phyloP scores from a whole-genome alignment of 1,140 invertebrate species.

The Andricus grossulariae region DNA sequence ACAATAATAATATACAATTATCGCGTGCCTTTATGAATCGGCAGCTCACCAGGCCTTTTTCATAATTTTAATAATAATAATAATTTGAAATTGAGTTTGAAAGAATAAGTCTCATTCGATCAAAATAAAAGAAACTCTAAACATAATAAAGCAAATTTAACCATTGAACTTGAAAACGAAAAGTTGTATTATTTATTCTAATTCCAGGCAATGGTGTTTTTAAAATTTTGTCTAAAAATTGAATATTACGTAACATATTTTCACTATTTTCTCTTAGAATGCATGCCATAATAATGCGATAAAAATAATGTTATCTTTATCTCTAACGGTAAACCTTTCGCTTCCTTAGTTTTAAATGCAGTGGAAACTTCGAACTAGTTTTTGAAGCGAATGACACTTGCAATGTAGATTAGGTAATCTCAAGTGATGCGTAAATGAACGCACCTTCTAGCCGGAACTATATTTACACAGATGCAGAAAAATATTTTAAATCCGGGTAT shows the following conservation, averaged over 20 bases:
- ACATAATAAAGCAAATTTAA: background rate
- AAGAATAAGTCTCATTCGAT: background rate
- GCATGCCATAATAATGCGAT: constrained; percentile 36
- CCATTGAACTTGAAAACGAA: background rate
- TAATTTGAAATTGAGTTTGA: no score
- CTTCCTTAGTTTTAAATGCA: constrained; percentile 35
- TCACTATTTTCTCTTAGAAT: background rate
- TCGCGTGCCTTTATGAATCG: constrained; percentile 4
- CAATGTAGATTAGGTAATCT: background rate
- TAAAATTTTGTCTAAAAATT: background rate
- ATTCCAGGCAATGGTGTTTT: background rate
- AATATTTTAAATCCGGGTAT: no score
- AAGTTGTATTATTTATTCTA: background rate
- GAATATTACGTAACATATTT: background rate
- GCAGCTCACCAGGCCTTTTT: background rate
- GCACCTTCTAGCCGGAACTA: background rate
- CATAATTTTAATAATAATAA: no score
- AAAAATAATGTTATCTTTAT: constrained; percentile 48
- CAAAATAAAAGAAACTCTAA: background rate
- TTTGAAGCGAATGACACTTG: constrained; percentile 22
- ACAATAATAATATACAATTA: background rate
- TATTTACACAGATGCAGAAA: no score
- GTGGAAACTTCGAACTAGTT: constrained; percentile 40
- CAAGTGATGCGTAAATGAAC: constrained; percentile 1
- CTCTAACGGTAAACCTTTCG: constrained; percentile 52